Evolutionary conservation across 2,888 invertebrate genomes (phyloP).

Genomic region (Arge pagana): DNA sequence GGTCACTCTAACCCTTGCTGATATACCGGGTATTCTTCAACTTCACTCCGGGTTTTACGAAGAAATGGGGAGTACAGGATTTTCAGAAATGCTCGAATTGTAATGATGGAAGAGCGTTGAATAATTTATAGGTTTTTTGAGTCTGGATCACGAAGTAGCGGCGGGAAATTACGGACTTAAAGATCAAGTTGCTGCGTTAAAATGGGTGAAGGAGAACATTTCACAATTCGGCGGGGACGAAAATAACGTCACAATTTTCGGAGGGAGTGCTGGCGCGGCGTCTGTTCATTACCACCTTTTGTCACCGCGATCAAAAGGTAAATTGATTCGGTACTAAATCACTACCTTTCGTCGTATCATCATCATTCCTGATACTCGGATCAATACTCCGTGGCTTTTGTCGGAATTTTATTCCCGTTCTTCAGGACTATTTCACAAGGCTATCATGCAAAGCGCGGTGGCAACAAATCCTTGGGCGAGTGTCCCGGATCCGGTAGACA

Average conservation of each 20-base stretch:
- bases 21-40: too few species aligned
- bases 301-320: conserved; percentile 44
- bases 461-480: conserved; percentile 32
- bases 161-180: conserved; percentile 47
- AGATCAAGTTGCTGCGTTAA: conserved; percentile 42
- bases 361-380: too few species aligned
- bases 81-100: too few species aligned
- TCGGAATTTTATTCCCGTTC: neutral
- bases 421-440: conserved; percentile 46
- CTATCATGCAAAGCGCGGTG: conserved; percentile 42
- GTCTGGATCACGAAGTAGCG: conserved; percentile 40
- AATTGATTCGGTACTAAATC: too few species aligned
- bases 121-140: conserved; percentile 41
- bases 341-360: too few species aligned
- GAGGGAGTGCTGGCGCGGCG: conserved; percentile 40
- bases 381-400: too few species aligned
- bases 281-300: conserved; percentile 35
- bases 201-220: conserved; percentile 47
- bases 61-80: too few species aligned
- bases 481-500: neutral
- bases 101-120: too few species aligned
- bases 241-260: conserved; percentile 45
- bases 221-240: conserved; percentile 43
- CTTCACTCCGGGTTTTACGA: too few species aligned
- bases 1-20: too few species aligned